These are phyloP conservation scores for Macrotus californicus DNA, from an alignment of 2,113 vertebrate species.

Conservation along the genomic window DNA sequence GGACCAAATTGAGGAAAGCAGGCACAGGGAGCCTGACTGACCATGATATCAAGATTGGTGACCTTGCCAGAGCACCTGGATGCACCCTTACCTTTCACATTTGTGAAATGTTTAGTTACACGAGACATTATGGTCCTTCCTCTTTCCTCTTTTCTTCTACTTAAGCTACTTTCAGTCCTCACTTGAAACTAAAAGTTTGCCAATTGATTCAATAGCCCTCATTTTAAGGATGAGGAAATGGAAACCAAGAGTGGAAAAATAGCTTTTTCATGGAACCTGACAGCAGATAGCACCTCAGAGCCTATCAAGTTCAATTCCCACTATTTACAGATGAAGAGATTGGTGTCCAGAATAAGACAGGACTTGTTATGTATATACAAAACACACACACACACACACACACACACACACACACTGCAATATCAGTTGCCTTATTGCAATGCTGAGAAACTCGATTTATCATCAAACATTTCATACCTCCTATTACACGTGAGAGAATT, in stretches of 20 bases:
- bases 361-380: background rate
- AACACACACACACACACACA: background rate
- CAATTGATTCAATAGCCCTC: background rate
- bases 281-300: background rate
- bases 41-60: background rate
- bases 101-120: background rate
- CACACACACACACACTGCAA: background rate
- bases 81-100: background rate
- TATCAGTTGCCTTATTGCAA: constrained; percentile 46
- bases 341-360: background rate
- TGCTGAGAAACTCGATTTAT: constrained; percentile 81
- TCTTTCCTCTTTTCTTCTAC: background rate
- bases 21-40: background rate
- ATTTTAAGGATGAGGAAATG: background rate
- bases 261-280: constrained; percentile 15
- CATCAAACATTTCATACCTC: constrained; percentile 82
- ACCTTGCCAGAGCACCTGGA: background rate
- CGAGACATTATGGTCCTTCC: background rate
- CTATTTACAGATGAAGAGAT: background rate
- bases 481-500: constrained; percentile 78
- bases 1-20: too few relatives aligned
- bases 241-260: background rate
- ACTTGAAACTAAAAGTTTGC: background rate
- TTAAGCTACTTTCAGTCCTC: background rate
- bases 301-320: background rate